Evolutionary conservation across 2,797 vertebrate genomes (phyloP).

Genomic region (Coracias cyanogaster): DNA sequence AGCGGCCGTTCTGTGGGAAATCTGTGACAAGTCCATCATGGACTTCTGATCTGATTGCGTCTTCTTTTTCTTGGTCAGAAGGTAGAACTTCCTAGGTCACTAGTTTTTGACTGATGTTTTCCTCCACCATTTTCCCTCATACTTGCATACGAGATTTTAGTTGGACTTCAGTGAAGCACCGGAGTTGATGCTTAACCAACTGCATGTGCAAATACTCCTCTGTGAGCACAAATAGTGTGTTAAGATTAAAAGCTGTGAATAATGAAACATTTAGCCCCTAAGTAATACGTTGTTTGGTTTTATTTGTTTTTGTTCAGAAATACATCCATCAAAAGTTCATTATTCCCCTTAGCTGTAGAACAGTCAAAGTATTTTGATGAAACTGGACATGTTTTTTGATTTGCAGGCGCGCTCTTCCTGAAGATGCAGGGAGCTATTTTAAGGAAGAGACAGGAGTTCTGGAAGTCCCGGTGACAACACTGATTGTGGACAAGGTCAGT

Average conservation of each 20-base stretch:
- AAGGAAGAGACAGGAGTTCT: constrained; percentile 86
- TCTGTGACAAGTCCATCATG: background rate
- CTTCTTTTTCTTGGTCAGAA: background rate
- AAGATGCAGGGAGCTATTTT: constrained; percentile 86
- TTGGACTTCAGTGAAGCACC: background rate
- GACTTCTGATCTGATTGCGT: background rate
- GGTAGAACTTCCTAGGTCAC: background rate
- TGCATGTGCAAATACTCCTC: background rate
- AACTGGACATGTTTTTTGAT: background rate
- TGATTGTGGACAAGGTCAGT: constrained; percentile 88
- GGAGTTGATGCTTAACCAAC: background rate
- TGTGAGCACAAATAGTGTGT: background rate
- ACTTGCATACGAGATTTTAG: background rate
- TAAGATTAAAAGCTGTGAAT: background rate
- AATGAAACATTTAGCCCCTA: background rate
- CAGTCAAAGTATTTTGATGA: background rate
- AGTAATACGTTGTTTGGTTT: background rate
- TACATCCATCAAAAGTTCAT: background rate
- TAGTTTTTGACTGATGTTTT: background rate
- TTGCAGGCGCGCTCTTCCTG: constrained; percentile 80
- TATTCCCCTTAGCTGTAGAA: background rate
- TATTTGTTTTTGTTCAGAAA: background rate
- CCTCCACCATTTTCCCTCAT: background rate
- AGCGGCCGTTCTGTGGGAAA: background rate
- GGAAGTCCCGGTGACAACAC: constrained; percentile 86